Evolutionary conservation across 2,113 vertebrate genomes (phyloP), one percentile per base, ranked within the genome.

Genomic region (Upupa epops): DNA sequence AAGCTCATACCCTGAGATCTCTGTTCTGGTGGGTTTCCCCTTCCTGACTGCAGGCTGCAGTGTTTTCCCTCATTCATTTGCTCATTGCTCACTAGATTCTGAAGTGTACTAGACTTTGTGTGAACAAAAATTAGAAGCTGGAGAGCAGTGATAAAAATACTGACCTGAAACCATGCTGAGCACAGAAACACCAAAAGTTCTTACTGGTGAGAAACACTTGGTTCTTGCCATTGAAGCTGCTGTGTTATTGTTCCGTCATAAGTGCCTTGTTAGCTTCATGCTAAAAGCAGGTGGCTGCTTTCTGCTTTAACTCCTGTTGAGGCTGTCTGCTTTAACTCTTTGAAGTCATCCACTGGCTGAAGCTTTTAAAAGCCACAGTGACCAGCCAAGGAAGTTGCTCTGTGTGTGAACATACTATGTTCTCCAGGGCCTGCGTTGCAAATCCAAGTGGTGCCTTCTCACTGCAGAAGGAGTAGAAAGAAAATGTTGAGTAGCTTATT

Each of bases 341-440:
- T 49, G 25, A 78, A 87, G 61, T 3, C 72, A 34, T 65, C 63
- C 19, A 4, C 21, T 48, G 26, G 21, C 25, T 82, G 59, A 70
- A 75, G n/a, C 25, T 85, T 72, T 69, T 51, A 46, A 28, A 63
- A 93, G 56, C 28, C 10, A 0, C 66, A 54, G 36, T 32, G 51
- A 31, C n/a, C 4, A 0, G 40, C n/a, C 42, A 22, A 64, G 21
- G 45, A 46, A 87, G 63, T 25, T 21, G 54, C 46, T 61, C 11
- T 31, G 29, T 9, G 31, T 8, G 4, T 0, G 2, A 7, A 4
- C 0, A 1, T 24, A 11, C 17, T 64, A 60, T 14, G 26, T 40
- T 56, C 48, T 59, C 52, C 52, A 56, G 45, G 55, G 45, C 28
- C 42, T 40, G 42, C 22, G 83, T n/a, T 70, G 26, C 55, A 80